These are phyloP conservation scores for Rousettus leschenaultii DNA, from an alignment of 2,113 vertebrate species.

Conservation along the genomic window DNA sequence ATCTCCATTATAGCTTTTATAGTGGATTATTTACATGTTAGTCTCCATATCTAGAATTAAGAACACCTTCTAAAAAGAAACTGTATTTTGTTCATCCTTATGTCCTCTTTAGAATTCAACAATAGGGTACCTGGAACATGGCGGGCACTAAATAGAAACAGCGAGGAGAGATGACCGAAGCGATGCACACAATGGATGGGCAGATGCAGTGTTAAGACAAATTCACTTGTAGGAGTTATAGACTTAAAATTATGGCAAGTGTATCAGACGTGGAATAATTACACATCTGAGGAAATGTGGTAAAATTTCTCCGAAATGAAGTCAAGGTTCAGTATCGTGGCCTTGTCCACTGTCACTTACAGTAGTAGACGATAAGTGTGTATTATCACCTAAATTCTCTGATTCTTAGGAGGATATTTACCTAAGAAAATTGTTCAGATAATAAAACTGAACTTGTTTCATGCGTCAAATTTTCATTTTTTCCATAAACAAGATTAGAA, in stretches of 20 bases:
- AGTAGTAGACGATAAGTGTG: not conserved
- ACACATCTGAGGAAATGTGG: not conserved
- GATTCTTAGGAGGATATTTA: not conserved
- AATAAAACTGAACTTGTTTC: not conserved
- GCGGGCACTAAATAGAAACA: not conserved
- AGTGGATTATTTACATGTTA: not conserved
- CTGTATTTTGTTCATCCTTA: not conserved
- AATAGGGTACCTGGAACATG: not conserved
- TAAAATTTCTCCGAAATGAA: not conserved
- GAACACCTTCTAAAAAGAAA: not conserved
- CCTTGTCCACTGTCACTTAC: not conserved
- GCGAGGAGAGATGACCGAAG: not conserved
- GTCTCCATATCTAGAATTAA: not conserved
- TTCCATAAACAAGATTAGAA: not conserved
- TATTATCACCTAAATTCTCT: not conserved
- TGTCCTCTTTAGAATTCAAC: not conserved
- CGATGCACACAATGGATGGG: not conserved
- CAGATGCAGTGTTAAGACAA: not conserved
- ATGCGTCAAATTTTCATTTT: not conserved
- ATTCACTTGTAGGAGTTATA: not conserved
- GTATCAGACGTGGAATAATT: not conserved
- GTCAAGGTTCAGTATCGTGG: not conserved
- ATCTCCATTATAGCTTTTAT: not conserved
- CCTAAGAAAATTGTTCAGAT: not conserved
- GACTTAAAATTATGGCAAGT: not conserved